A percentile compares a stretch with the other conserved stretches of the same genome.
Conservation (phyloP, 2,888 invertebrate species). For the Melanotus villosus region DNA sequence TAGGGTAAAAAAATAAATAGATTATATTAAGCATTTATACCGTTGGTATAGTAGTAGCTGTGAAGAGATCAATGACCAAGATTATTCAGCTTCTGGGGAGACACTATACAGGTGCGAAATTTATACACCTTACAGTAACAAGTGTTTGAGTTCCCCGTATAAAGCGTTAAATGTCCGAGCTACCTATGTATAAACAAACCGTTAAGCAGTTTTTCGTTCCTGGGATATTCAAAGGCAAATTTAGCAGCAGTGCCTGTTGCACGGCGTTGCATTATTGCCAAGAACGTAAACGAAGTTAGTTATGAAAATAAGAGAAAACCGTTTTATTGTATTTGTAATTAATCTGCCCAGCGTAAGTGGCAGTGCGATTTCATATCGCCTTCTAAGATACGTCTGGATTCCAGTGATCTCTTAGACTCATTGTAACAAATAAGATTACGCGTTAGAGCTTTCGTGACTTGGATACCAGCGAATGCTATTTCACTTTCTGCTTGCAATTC, state of each 20-base stretch:
- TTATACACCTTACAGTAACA: conserved; percentile 3
- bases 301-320: background rate
- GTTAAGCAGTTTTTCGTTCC: background rate
- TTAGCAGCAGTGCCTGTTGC: conserved; percentile 1
- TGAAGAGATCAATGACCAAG: too few species aligned
- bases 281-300: conserved; percentile 15
- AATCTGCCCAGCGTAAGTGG: conserved; percentile 7
- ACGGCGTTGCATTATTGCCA: background rate
- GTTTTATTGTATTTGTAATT: conserved; percentile 10
- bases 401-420: conserved; percentile 45
- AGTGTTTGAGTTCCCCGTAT: background rate
- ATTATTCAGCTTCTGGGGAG: too few species aligned
- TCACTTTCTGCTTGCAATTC: conserved; percentile 43
- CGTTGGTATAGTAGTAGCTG: too few species aligned
- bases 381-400: conserved; percentile 43
- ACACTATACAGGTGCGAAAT: background rate
- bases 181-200: background rate
- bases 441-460: conserved; percentile 48
- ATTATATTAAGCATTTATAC: too few species aligned
- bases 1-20: too few species aligned
- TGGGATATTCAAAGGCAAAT: background rate
- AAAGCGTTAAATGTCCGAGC: background rate
- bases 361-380: conserved; percentile 20
- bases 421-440: conserved; percentile 49
- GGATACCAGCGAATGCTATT: conserved; percentile 38